These are phyloP conservation scores for Cheilosia variabilis DNA, from an alignment of 2,888 invertebrate genomes.

Conservation along the genomic window DNA sequence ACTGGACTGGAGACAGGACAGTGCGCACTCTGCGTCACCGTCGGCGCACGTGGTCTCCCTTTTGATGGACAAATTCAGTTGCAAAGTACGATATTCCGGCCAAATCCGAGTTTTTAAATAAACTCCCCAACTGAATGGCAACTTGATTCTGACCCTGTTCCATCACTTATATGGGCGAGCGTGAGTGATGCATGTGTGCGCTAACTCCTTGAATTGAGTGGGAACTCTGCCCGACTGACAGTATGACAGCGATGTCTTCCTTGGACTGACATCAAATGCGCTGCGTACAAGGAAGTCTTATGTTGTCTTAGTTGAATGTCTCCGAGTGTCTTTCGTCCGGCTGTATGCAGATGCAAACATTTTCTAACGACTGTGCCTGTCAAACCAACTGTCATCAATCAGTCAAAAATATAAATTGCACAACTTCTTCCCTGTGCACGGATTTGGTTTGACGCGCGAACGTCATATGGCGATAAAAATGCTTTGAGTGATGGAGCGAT, in stretches of 20 bases:
- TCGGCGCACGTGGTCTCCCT: conserved; percentile 32
- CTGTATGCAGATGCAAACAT: conserved; percentile 40
- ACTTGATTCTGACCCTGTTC: conserved; percentile 69
- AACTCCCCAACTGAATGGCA: conserved; percentile 30
- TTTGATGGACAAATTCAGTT: conserved; percentile 27
- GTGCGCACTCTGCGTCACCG: conserved; percentile 28
- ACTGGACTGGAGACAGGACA: background rate
- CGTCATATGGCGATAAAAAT: conserved; percentile 45
- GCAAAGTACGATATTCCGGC: conserved; percentile 7
- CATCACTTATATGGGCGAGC: conserved; percentile 9
- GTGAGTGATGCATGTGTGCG: conserved; percentile 55
- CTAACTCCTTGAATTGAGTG: conserved; percentile 57
- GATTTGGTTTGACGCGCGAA: conserved; percentile 45
- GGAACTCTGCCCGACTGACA: conserved; percentile 43
- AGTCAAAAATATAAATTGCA: conserved; percentile 61
- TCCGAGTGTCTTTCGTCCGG: conserved; percentile 20
- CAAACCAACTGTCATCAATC: conserved; percentile 73
- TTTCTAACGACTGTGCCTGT: conserved; percentile 43
- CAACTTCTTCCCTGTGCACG: conserved; percentile 13
- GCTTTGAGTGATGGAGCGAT: conserved; percentile 30
- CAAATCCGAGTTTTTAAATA: conserved; percentile 28
- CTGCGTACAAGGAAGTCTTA: conserved; percentile 66
- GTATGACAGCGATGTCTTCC: conserved; percentile 61
- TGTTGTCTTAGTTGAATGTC: conserved; percentile 46
- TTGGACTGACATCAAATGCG: conserved; percentile 54